These are phyloP conservation scores for Cheilosia impressa DNA, from an alignment of 2,888 invertebrate species.

Conservation along the genomic window DNA sequence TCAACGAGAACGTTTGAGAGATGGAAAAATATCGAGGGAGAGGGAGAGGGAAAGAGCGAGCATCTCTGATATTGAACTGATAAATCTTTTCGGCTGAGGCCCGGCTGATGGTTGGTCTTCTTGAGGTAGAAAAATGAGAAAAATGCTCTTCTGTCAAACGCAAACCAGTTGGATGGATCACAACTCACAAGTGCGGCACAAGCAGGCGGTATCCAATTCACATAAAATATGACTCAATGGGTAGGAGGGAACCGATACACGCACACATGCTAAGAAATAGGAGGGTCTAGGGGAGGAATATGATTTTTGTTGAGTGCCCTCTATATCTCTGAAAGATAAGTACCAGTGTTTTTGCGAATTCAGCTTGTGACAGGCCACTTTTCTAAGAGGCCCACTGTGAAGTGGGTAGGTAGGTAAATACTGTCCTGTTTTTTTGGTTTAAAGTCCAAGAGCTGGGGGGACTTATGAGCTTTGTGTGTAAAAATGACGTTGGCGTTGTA, in stretches of 20 bases:
- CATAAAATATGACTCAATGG: constrained; percentile 37
- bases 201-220: constrained; percentile 35
- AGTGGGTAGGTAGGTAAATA: no score
- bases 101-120: constrained; percentile 26
- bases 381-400: no score
- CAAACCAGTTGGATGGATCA: constrained; percentile 52
- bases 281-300: background rate
- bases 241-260: background rate
- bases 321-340: no score
- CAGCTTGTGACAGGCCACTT: no score
- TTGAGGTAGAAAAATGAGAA: constrained; percentile 26
- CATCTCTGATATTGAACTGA: constrained; percentile 70
- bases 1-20: constrained; percentile 3
- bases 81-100: constrained; percentile 56
- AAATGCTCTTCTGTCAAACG: background rate
- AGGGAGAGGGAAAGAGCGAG: constrained; percentile 3
- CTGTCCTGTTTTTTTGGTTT: no score
- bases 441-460: no score
- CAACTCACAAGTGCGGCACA: constrained; percentile 33
- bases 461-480: no score
- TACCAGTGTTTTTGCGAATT: no score
- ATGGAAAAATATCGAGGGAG: background rate
- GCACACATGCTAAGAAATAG: background rate
- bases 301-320: no score
- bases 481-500: no score